Conservation (phyloP, 37 sponge, comb jelly and placozoan species). For the Sycon ciliatum region DNA sequence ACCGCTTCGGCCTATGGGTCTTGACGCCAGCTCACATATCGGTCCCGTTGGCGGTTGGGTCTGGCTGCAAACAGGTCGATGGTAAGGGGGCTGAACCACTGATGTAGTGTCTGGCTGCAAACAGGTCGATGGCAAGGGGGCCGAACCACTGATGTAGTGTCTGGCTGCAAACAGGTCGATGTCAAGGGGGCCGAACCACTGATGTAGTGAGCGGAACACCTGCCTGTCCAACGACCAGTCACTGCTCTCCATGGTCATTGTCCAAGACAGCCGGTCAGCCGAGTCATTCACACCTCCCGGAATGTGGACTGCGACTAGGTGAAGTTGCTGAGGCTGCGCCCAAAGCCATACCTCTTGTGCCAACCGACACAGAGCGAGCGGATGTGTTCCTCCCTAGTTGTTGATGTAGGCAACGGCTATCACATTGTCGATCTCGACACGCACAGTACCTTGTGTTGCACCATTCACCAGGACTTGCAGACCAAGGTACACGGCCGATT, state of each 20-base stretch:
- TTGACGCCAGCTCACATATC: constrained; percentile 23
- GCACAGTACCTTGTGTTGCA: not conserved
- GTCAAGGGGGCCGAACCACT: not conserved
- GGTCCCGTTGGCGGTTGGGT: constrained; percentile 14
- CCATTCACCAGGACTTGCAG: too few relatives aligned
- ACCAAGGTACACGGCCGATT: too few relatives aligned
- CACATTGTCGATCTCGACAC: constrained; percentile 10
- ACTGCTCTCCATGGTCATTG: not conserved
- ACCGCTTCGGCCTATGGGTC: constrained; percentile 34
- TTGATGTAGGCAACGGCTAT: constrained; percentile 22
- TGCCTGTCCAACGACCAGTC: constrained; percentile 10
- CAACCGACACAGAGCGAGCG: not conserved
- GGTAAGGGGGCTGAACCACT: too few relatives aligned
- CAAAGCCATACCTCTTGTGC: constrained; percentile 18
- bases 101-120: too few relatives aligned
- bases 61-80: too few relatives aligned
- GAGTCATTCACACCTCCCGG: constrained; percentile 14
- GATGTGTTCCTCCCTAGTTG: constrained; percentile 12
- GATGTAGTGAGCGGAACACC: not conserved
- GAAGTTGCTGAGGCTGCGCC: not conserved
- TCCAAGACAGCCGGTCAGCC: constrained; percentile 22
- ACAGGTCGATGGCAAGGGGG: too few relatives aligned
- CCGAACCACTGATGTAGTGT: too few relatives aligned
- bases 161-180: constrained; percentile 26
- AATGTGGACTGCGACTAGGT: constrained; percentile 9